Evolutionary conservation across 2,797 vertebrate genomes (phyloP), one percentile per base, ranked within the genome.

Genomic region (Anguilla megastoma): DNA sequence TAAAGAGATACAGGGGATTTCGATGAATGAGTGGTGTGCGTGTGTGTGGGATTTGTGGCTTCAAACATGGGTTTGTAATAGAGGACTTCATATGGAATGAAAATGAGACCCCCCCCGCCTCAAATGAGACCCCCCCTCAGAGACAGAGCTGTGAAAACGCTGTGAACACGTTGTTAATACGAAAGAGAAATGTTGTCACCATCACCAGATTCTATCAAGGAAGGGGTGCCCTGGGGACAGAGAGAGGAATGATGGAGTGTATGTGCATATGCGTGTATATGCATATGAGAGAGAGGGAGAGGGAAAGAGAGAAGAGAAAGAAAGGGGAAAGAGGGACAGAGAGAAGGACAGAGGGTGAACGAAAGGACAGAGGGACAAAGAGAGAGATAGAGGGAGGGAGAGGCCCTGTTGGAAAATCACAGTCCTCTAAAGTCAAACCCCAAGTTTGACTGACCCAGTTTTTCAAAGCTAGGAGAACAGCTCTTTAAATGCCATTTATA

Each of bases 101-200:
- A 96, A 96, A 96, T 96, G 95, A 96, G 96, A 93, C 95, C 95
- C 95, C 94, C 89, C 36, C 36, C 41, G 1, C 41, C 36, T 41
- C 36, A 41, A 41, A 41, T 41, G 36, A 41, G 36, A 41, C 91
- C 89, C 94, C 95, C 95, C 93, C 90, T 90, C 84, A 88, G 88
- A 90, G 85, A 83, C 89, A 84, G 86, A 88, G 89, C 86, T 87
- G 45, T 56, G 45, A 60, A 33, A 71, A 88, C 79, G 52, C 91
- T 90, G 88, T 88, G 88, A 90, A 90, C 90, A 85, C 85, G 66
- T 89, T 90, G 91, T 85, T 90, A 90, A 90, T 89, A 91, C 86
- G 66, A 89, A 88, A 85, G 66, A 52, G 88, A 87, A 60, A 74
- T 69, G 86, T 86, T 84, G 91, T 88, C 36, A 85, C 89, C 85